Evolutionary conservation across 2,113 vertebrate species (phyloP), one percentile per base, ranked within the genome.

Genomic region (Microtus richardsoni): DNA sequence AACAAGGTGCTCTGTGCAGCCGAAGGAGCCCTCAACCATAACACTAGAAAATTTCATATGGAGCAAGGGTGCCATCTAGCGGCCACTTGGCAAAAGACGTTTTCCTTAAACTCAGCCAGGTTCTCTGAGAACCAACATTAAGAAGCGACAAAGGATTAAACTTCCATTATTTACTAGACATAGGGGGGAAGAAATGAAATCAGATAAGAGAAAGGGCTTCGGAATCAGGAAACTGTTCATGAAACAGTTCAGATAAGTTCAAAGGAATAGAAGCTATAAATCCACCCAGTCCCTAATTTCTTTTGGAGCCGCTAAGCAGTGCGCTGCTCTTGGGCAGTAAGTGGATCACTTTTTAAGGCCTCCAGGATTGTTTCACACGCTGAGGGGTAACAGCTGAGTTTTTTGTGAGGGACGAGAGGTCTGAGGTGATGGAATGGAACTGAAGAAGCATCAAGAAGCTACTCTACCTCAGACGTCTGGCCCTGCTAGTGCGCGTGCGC

Each of bases 61-160:
- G 99, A 99, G 99, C 99, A 98, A 98, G 91, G 98, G 74, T 98
- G 97, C 99, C 99, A 99, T 99, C 99, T 98, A 98, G 99, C 96
- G 99, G 98, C 0, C 0, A 0, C 0, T 0, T 0, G 47, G 52
- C 77, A 89, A 60, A 93, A 89, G 68, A 62, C 60, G n/a, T 39
- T 79, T 26, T 4, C 39, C 9, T 0, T 41, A 28, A 22, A 30
- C 71, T 30, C 8, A 0, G 62, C 86, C 30, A 0, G 86, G 60
- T 68, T 91, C 60, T 71, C 44, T 0, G 41, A 54, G 52, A 91
- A 39, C 66, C 54, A 24, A 91, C 39, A 19, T 4, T 4, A 28
- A 0, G 5, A 22, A 7, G 82, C 41, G 0, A 54, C 44, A 2
- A 52, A 26, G 9, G 1, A 28, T 64, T 89, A 91, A 98, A 96